These are phyloP conservation scores for Synanthedon andrenaeformis DNA, from an alignment of 2,888 invertebrate genomes.

Conservation along the genomic window DNA sequence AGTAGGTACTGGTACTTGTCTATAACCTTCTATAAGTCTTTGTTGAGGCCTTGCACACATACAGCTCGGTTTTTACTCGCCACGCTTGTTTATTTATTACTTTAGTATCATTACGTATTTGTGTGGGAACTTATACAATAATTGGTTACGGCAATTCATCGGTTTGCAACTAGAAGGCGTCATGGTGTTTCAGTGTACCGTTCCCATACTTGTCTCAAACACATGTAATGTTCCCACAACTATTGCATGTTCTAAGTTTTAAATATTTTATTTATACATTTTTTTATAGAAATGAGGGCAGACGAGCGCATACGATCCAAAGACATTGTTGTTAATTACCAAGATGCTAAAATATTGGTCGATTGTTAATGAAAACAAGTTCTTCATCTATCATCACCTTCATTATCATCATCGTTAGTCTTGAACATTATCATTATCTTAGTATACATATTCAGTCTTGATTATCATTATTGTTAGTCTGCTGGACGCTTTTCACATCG, in stretches of 20 bases:
- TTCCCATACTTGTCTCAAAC: slow-evolving; percentile 2
- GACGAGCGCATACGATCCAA: too few species aligned
- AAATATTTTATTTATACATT: too few species aligned
- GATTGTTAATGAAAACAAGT: not conserved
- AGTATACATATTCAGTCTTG: too few species aligned
- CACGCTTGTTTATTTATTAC: not conserved
- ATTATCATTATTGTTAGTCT: too few species aligned
- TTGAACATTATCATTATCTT: too few species aligned
- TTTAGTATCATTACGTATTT: not conserved
- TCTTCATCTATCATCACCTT: not conserved
- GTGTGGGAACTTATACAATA: not conserved
- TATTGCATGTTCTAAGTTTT: not conserved
- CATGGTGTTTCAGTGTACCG: not conserved
- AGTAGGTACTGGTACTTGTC: too few species aligned
- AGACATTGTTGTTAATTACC: too few species aligned
- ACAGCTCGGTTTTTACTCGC: not conserved
- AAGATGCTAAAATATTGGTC: not conserved
- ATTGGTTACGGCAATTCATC: not conserved
- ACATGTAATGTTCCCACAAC: slow-evolving; percentile 6
- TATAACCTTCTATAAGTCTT: too few species aligned
- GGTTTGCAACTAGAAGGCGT: not conserved
- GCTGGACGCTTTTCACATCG: too few species aligned
- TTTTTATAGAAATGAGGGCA: too few species aligned
- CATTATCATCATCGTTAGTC: too few species aligned
- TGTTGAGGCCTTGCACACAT: too few species aligned